Percentiles rank a stretch among this genome's conserved stretches.
phyloP scores from a whole-genome alignment of 1,140 invertebrate species.

The Chironomus tepperi region DNA sequence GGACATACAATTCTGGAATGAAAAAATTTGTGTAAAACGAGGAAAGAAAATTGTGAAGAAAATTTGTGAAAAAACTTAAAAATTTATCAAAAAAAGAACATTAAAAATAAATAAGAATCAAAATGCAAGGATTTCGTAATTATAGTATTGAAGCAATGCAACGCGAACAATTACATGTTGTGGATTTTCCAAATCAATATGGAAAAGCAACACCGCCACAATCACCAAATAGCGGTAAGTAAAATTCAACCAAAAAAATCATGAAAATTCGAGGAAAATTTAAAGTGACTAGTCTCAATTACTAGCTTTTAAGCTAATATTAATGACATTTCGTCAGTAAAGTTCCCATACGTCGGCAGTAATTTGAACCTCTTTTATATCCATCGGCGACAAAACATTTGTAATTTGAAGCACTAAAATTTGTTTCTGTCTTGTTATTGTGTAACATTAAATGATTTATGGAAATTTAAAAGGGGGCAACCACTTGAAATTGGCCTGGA shows the following conservation, averaged over 20 bases:
- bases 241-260: background rate
- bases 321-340: no score
- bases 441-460: conserved; percentile 15
- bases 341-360: no score
- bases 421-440: conserved; percentile 7
- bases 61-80: no score
- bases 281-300: background rate
- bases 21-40: background rate
- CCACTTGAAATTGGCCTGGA: conserved; percentile 13
- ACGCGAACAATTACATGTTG: conserved; percentile 38
- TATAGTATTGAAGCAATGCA: conserved; percentile 34
- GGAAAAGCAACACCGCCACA: conserved; percentile 39
- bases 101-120: background rate
- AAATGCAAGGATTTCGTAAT: conserved; percentile 39
- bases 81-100: background rate
- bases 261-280: background rate
- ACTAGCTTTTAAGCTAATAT: background rate
- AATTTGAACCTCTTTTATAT: background rate
- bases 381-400: background rate
- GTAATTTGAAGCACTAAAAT: conserved; percentile 4
- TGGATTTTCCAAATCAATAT: conserved; percentile 37
- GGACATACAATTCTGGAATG: background rate
- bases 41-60: background rate
- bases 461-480: background rate
- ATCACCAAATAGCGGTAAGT: conserved; percentile 35